phyloP scores from a whole-genome alignment of 2,113 vertebrate genomes.

The Laticauda laticaudata region DNA sequence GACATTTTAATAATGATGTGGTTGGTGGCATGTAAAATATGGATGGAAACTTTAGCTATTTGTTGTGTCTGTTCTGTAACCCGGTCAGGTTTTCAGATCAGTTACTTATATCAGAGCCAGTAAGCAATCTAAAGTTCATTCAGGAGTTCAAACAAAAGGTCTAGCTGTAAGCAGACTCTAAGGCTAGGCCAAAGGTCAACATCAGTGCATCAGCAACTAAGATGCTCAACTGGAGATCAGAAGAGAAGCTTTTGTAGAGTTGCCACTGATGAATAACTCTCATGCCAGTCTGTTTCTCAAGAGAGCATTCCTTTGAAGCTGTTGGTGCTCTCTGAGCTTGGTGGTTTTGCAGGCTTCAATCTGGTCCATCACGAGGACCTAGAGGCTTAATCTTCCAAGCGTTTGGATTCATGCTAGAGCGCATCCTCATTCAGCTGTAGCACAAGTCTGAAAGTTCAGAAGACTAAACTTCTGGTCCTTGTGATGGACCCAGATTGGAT shows the following conservation, averaged over 20 bases:
- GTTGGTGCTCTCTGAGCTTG: not conserved
- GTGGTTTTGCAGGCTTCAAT: not conserved
- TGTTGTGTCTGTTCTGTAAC: not conserved
- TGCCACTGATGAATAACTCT: not conserved
- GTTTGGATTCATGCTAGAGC: not conserved
- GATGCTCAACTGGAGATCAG: not conserved
- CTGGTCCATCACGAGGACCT: not conserved
- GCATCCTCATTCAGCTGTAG: not conserved
- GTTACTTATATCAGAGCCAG: not conserved
- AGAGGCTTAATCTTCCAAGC: not conserved
- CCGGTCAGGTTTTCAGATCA: not conserved
- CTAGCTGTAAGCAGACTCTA: not conserved
- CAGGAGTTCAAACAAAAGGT: not conserved
- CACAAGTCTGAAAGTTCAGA: not conserved
- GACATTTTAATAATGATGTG: not conserved
- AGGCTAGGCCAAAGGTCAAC: not conserved
- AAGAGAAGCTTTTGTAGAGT: not conserved
- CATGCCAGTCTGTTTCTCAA: not conserved
- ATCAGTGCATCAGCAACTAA: not conserved
- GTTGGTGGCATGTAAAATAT: not conserved
- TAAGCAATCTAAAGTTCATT: not conserved
- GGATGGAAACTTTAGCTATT: constrained; percentile 6
- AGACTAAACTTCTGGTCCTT: not conserved
- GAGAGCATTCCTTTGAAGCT: not conserved
- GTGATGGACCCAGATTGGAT: not conserved